Conservation (phyloP, 2,888 invertebrate genomes). For the Chirona hameri region DNA sequence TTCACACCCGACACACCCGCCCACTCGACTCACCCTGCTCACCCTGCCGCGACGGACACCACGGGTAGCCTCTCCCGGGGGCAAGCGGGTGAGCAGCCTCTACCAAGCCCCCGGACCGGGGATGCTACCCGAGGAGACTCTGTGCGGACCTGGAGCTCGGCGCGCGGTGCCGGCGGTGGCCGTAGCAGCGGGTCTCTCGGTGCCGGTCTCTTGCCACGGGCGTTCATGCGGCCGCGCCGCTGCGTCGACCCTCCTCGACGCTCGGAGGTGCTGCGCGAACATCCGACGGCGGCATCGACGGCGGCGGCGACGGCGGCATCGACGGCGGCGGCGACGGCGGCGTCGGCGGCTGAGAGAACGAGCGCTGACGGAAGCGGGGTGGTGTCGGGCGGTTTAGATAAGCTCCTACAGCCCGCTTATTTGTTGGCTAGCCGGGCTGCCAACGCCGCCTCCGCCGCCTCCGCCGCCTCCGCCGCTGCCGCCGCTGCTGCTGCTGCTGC, state of each 20-base stretch:
- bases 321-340: background rate
- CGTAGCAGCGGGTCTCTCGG: background rate
- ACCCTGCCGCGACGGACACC: too few species aligned
- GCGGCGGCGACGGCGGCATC: background rate
- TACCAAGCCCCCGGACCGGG: too few species aligned
- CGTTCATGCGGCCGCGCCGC: slow-evolving; percentile 3
- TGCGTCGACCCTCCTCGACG: background rate
- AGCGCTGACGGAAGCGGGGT: background rate
- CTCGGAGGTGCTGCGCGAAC: background rate
- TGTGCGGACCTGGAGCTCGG: background rate
- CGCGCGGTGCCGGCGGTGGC: background rate
- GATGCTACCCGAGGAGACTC: too few species aligned
- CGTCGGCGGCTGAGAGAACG: background rate
- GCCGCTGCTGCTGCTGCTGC: too few species aligned
- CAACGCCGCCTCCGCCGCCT: too few species aligned
- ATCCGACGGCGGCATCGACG: background rate
- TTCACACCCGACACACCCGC: too few species aligned
- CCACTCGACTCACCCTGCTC: too few species aligned
- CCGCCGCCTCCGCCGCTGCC: too few species aligned
- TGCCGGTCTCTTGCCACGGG: background rate
- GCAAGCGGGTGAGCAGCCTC: too few species aligned
- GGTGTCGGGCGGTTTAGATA: background rate
- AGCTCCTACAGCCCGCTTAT: background rate
- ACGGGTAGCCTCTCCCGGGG: too few species aligned
- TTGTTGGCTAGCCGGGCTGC: too few species aligned